phyloP scores from a whole-genome alignment of 2,888 invertebrate genomes.

The Schizotus pectinicornis region DNA sequence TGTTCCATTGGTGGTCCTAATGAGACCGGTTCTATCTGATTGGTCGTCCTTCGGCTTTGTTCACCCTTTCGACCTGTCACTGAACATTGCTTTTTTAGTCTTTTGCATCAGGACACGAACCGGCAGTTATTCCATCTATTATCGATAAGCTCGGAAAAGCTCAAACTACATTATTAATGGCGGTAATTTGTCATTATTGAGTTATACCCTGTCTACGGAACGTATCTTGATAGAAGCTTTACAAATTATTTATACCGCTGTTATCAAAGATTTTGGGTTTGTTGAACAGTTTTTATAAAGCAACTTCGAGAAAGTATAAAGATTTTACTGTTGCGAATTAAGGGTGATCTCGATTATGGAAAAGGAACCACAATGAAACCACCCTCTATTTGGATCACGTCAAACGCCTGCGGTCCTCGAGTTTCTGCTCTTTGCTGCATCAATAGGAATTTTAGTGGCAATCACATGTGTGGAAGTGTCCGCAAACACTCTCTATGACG shows the following conservation, averaged over 20 bases:
- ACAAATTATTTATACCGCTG: conserved; percentile 11
- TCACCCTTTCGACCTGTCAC: conserved; percentile 53
- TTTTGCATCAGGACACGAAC: conserved; percentile 18
- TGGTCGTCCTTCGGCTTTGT: conserved; percentile 42
- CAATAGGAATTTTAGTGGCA: conserved; percentile 22
- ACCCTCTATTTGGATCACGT: conserved; percentile 8
- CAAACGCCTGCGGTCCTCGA: conserved; percentile 21
- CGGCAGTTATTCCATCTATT: conserved; percentile 28
- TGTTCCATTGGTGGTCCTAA: conserved; percentile 37
- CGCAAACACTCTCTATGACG: conserved; percentile 14
- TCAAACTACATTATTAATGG: conserved; percentile 30
- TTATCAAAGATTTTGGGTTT: background rate
- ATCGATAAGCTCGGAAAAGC: conserved; percentile 31
- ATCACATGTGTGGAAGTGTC: conserved; percentile 23
- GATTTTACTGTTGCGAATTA: background rate
- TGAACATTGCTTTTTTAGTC: conserved; percentile 40
- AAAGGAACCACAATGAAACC: background rate
- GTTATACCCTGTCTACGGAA: conserved; percentile 17
- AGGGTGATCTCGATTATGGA: conserved; percentile 4
- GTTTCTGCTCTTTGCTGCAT: conserved; percentile 16
- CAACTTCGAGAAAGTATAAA: too few species aligned
- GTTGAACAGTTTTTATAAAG: background rate
- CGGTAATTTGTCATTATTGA: conserved; percentile 33
- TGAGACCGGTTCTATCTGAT: conserved; percentile 19
- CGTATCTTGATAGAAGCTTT: conserved; percentile 14